These are phyloP conservation scores for Pristionchus fissidentatus DNA, from an alignment of 2,888 invertebrate genomes.

Conservation along the genomic window DNA sequence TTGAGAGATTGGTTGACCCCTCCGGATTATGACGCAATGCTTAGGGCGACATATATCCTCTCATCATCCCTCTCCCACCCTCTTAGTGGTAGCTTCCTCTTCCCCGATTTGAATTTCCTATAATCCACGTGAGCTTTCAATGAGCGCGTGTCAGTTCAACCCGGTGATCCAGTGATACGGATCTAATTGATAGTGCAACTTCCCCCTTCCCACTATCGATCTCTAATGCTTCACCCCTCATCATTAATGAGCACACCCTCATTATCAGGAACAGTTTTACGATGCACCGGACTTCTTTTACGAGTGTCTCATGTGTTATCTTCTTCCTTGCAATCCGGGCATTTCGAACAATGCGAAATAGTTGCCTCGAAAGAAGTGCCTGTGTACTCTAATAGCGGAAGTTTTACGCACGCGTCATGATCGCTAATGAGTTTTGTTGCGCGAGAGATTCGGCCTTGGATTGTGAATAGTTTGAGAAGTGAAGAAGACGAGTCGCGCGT, in stretches of 20 bases:
- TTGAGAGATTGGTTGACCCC: slow-evolving; percentile 29
- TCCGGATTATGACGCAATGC: slow-evolving; percentile 30
- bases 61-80: slow-evolving; percentile 1
- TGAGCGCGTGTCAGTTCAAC: neutral
- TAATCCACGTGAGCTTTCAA: neutral
- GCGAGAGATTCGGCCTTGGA: slow-evolving; percentile 2
- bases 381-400: neutral
- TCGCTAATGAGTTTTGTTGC: slow-evolving; percentile 27
- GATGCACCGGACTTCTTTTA: too few species aligned
- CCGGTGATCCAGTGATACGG: too few species aligned
- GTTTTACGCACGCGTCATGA: neutral
- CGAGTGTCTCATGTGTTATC: too few species aligned
- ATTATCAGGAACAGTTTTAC: slow-evolving; percentile 11
- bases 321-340: neutral
- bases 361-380: neutral
- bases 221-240: neutral
- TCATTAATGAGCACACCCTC: neutral
- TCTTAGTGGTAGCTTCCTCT: neutral
- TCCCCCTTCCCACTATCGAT: slow-evolving; percentile 18
- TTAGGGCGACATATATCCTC: slow-evolving; percentile 8
- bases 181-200: slow-evolving; percentile 21
- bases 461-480: neutral
- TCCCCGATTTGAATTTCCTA: slow-evolving; percentile 23
- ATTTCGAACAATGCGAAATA: neutral
- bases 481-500: neutral